Evolutionary conservation across 1,140 invertebrate genomes (phyloP), one percentile per base, ranked within the genome.

Genomic region (Euschistus heros): DNA sequence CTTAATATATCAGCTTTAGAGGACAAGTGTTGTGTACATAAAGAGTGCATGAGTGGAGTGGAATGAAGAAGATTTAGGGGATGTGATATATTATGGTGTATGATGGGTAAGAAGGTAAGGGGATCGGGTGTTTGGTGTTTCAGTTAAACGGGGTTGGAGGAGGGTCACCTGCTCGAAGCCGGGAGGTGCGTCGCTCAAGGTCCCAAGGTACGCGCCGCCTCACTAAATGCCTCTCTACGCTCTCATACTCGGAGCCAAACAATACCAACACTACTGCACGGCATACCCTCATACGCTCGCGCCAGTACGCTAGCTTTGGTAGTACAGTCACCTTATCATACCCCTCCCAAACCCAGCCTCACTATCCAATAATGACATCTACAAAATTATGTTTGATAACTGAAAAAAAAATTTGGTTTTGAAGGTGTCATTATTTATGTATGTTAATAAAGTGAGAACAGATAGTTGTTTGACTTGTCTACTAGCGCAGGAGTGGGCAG

Each of bases 261-360:
- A 68, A 76, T 74, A 71, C 73, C 63, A 73, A 76, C 70, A 69
- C 73, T 73, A 74, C 73, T 74, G 76, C 77, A 78, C 75, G 78
- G 74, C 74, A 75, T 79, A 84, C 81, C 78, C 80, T 86, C 77
- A 82, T 85, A 74, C 81, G 82, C 80, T 85, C 87, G 80, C 84
- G 88, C 81, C 88, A 89, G 82, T 91, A 89, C 88, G 88, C 85
- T 86, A 89, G 87, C 86, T 89, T 90, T 86, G 88, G 88, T 89
- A 91, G 86, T 89, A 89, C 85, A 76, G 75, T 75, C 75, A 76
- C 75, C 71, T 71, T 54, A 57, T 57, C 24, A 57, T 42, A 17
- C 24, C 24, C 18, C 15, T 24, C 54, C 54, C 37, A n/a, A 37
- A n/a, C 44, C 61, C 26, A 42, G 13, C 44, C 61, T 44, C 61